Base-by-base conservation (phyloP, 2,113 vertebrate genomes). In the Silurus meridionalis region DNA sequence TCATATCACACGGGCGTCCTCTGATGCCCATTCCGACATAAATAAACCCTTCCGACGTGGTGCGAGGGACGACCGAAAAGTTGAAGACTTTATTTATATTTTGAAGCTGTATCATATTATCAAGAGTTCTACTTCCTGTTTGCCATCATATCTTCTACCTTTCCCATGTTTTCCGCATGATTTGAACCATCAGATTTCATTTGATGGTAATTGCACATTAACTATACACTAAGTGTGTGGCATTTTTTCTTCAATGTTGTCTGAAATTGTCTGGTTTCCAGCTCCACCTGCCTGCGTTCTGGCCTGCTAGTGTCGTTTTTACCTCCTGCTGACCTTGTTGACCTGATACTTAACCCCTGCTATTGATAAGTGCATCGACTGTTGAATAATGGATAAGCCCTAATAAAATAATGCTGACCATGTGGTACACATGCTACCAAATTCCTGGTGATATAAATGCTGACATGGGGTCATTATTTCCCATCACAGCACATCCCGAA, bases 141-240 rank as follows among this genome's bases (percentile, higher is more conserved):
- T 74, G 9, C 37, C 37, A 1, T 48, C 37, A 17, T 19, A 19
- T 37, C 11, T 25, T 67, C 25, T 11, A 5, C 1, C 28, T 71
- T 46, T 7, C 3, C 7, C 0, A 0, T 3, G n/a, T 46, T 7
- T 46, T 6, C 1, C 28, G 1, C 17, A 5, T 46, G 5, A 4
- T 19, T 50, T 5, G 15, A 58, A 58, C 10, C 57, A 13, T 58
- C 14, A 58, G 71, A 21, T 6, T 3, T 1, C 46, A 10, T 48
- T 50, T 50, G 13, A 11, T 21, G 21, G 46, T 23, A 52, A 19
- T 23, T 8, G 1, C 10, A 17, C 46, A 50, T 50, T 74, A 52
- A 74, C 19, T 50, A 4, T 52, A 48, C 15, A 10, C 1, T 21
- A 5, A 15, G 17, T 19, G 25, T 6, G 21, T 37, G 13, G 1